Base-by-base conservation (phyloP, 2,888 invertebrate species). In the Germaria angustata region DNA sequence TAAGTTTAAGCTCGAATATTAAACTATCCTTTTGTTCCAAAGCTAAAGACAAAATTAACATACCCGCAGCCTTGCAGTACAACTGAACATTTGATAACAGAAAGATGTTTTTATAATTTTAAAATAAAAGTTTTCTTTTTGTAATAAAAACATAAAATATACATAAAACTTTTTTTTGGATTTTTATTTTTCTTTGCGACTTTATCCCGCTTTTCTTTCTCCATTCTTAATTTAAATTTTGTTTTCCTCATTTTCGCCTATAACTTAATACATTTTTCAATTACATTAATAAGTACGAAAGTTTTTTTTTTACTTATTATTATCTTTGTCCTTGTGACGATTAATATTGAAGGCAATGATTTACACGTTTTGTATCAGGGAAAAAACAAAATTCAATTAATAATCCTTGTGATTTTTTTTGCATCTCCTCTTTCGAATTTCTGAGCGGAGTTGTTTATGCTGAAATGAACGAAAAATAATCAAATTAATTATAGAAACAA, bases 391-490 rank as follows among this genome's bases (percentile, higher is more conserved):
- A 82, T 79, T 82, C 82, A 82, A 82, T 82, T 82, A 82, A 79
- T 75, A 79, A 66, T 76, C 76, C 46, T 53, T 76, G n/a, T 24
- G 61, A 51, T 32, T 69, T 41, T 32, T 6, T 41, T 41, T 55
- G 24, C 49, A 46, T 11, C 28, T 6, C 28, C 1, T 1, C 8
- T 39, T 32, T 51, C 4, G 44, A 22, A 4, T 32, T n/a, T 55
- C 15, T 49, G 17, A 8, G 3, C 46, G 24, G n/a, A 17, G 51
- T 88, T 87, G 88, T 88, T 90, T 88, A 86, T 86, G 90, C 87
- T 87, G 87, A 88, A 90, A 89, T 90, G 90, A 89, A 89, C 90
- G 88, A 88, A 90, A 89, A 88, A 89, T 90, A 90, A 90, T 90
- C 88, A 89, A 90, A 90, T 90, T 90, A 90, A 90, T 90, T 90